A percentile compares a stretch with the other conserved stretches of the same genome.
Conservation (phyloP, 2,888 invertebrate genomes). For the Ditula angustiorana region DNA sequence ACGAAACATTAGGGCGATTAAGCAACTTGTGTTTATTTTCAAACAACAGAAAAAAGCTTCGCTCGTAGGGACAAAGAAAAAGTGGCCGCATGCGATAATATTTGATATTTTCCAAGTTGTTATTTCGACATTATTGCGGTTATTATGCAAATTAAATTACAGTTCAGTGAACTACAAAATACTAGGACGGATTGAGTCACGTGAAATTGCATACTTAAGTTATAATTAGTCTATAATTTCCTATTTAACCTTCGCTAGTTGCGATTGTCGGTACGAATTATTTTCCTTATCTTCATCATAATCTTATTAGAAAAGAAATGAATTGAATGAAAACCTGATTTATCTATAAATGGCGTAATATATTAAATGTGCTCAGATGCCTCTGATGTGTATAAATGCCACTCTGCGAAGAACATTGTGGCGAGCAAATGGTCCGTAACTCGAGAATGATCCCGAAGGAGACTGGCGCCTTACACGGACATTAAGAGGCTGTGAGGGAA, state of each 20-base stretch:
- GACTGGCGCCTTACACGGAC: constrained; percentile 16
- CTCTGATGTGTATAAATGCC: constrained; percentile 5
- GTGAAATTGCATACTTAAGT: neutral
- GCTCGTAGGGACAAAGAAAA: too few relatives aligned
- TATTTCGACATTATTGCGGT: neutral
- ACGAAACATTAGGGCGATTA: neutral
- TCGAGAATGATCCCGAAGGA: constrained; percentile 12
- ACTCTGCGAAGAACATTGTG: constrained; percentile 11
- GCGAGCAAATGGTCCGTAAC: constrained; percentile 12
- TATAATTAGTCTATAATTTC: neutral
- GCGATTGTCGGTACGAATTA: neutral
- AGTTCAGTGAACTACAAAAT: constrained; percentile 10
- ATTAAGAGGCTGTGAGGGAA: constrained; percentile 6
- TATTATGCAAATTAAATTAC: constrained; percentile 12
- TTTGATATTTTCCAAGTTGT: neutral
- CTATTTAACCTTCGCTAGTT: neutral
- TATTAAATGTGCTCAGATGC: constrained; percentile 5
- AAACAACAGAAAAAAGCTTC: neutral
- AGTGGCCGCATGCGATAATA: neutral
- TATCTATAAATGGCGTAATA: neutral
- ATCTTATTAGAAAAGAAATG: neutral
- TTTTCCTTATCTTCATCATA: constrained; percentile 1
- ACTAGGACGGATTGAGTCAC: constrained; percentile 4
- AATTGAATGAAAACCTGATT: neutral
- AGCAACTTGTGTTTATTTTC: constrained; percentile 9